Evolutionary conservation across 2,113 vertebrate species (phyloP).

Genomic region (Ovibos moschatus): DNA sequence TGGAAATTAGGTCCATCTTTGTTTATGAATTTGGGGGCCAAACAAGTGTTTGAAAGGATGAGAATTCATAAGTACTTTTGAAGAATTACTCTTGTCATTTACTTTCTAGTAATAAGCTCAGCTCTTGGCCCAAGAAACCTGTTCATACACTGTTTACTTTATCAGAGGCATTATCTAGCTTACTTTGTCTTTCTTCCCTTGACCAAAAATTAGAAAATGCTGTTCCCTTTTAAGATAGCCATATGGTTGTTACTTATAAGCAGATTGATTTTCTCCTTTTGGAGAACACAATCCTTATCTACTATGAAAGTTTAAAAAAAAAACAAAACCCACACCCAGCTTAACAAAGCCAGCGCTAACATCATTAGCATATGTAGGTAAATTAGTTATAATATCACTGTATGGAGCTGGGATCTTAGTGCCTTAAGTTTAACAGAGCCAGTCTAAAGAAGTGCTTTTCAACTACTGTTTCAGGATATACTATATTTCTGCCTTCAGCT

Average conservation of each 20-base stretch:
- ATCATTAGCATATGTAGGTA: background rate
- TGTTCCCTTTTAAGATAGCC: background rate
- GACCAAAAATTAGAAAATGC: background rate
- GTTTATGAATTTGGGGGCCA: background rate
- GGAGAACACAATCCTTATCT: background rate
- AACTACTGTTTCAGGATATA: background rate
- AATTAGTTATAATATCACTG: background rate
- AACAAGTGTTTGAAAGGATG: background rate
- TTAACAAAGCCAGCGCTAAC: constrained; percentile 1
- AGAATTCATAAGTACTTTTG: background rate
- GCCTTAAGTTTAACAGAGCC: background rate
- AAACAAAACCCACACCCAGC: background rate
- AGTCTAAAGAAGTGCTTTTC: background rate
- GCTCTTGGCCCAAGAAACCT: background rate
- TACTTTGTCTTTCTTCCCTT: constrained; percentile 16
- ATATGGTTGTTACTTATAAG: background rate
- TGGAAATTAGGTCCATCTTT: background rate
- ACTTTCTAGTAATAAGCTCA: constrained; percentile 5
- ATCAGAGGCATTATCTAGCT: background rate
- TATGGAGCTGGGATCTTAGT: background rate
- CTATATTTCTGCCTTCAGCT: background rate
- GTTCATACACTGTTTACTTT: background rate
- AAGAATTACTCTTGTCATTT: constrained; percentile 27
- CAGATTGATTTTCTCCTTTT: background rate
- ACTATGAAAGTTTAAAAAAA: background rate